Percentiles rank a stretch among this genome's conserved stretches.
Evolutionary conservation across 37 sponge, comb jelly and placozoan genomes (phyloP).

Genomic region (Halisarca cf. caerulea): DNA sequence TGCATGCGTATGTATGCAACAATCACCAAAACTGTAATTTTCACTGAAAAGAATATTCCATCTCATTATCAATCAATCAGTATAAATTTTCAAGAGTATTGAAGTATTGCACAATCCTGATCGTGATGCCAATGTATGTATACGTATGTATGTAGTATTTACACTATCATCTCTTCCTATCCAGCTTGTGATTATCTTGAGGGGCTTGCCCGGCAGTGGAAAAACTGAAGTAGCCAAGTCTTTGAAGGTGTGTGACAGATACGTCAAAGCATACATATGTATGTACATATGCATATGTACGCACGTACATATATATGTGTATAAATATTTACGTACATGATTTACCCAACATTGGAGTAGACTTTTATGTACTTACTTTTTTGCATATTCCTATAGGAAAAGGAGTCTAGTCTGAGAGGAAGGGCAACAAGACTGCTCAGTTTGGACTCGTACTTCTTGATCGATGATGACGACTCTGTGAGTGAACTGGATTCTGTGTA

Average conservation of each 20-base stretch:
- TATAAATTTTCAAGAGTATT: no score
- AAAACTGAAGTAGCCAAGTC: constrained; percentile 82
- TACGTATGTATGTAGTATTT: background rate
- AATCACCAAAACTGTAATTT: no score
- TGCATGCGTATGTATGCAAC: no score
- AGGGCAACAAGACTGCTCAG: constrained; percentile 77
- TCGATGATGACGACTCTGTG: constrained; percentile 8
- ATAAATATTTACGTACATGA: constrained; percentile 2
- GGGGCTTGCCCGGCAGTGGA: constrained; percentile 90
- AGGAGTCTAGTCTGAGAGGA: constrained; percentile 59
- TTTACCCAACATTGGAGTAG: no score
- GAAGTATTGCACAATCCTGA: background rate
- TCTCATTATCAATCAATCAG: no score
- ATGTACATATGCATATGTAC: background rate
- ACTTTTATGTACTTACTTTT: no score
- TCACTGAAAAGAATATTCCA: no score
- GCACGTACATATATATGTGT: background rate
- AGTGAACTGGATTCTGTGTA: no score
- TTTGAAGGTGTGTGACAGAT: constrained; percentile 58
- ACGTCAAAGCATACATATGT: background rate
- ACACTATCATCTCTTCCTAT: no score
- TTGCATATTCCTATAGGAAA: no score
- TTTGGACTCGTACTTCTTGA: constrained; percentile 84
- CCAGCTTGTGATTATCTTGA: constrained; percentile 83
- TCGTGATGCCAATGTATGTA: background rate